Conservation (phyloP, 2,888 invertebrate species). For the Taenaris catops region DNA sequence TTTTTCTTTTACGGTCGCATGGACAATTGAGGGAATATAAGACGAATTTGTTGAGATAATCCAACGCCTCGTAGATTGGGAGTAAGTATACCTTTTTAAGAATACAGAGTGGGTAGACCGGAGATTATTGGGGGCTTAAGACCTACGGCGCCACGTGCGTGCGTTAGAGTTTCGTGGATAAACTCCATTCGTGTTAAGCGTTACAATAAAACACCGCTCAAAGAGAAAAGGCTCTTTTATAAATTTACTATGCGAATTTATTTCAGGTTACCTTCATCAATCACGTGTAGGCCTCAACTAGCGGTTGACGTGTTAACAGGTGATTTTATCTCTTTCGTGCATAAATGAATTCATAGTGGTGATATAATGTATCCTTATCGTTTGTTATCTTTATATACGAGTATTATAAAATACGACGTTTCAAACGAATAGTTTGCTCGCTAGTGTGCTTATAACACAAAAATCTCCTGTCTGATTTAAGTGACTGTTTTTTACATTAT, state of each 20-base stretch:
- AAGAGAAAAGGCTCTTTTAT: conserved; percentile 27
- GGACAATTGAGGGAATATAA: conserved; percentile 53
- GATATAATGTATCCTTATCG: too few species aligned
- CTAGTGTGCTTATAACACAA: too few species aligned
- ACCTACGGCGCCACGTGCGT: conserved; percentile 31
- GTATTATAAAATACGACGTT: too few species aligned
- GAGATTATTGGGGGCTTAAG: conserved; percentile 40
- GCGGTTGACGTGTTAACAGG: conserved; percentile 30
- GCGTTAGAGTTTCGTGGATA: conserved; percentile 38
- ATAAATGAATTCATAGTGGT: too few species aligned
- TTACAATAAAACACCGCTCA: conserved; percentile 43
- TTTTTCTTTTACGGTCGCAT: conserved; percentile 50
- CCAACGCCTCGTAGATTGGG: conserved; percentile 53
- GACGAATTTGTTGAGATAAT: conserved; percentile 64
- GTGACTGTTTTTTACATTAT: too few species aligned
- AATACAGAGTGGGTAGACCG: conserved; percentile 38
- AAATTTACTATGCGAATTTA: conserved; percentile 27
- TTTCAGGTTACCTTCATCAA: conserved; percentile 38
- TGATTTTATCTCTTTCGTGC: conserved; percentile 27
- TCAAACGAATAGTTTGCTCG: too few species aligned
- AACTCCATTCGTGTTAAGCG: conserved; percentile 43
- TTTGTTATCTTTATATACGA: too few species aligned
- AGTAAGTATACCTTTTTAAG: conserved; percentile 58
- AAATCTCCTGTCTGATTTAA: too few species aligned
- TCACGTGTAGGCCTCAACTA: conserved; percentile 32